Conservation (phyloP, 2,797 vertebrate species). For the Caiman crocodilus region DNA sequence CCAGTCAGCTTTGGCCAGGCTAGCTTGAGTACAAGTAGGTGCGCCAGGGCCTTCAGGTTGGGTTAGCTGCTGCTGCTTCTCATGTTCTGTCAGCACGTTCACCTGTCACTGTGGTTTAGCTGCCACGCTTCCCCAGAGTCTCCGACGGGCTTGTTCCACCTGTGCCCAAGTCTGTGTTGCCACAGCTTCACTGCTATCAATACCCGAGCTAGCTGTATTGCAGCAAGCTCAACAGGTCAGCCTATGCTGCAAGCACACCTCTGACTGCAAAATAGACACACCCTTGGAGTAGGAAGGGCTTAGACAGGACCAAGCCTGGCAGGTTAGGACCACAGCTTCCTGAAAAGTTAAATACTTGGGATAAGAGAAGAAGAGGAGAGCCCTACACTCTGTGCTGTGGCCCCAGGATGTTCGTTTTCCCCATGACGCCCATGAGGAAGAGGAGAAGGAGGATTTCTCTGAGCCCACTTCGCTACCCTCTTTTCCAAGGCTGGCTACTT, state of each 20-base stretch:
- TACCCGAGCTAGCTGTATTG: no score
- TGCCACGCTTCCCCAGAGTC: no score
- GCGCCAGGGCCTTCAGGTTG: no score
- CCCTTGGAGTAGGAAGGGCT: background rate
- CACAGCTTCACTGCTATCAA: no score
- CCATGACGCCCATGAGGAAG: background rate
- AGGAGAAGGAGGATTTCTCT: background rate
- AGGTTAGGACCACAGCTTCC: background rate
- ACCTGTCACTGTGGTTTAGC: no score
- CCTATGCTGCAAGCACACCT: no score
- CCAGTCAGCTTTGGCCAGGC: background rate
- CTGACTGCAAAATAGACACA: background rate
- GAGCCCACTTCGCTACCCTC: background rate
- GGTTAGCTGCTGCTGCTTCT: no score
- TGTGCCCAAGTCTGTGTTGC: no score
- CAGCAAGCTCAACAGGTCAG: no score
- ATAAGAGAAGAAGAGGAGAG: background rate
- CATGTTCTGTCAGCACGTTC: no score
- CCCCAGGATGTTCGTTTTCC: background rate
- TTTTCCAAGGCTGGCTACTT: background rate
- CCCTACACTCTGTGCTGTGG: no score
- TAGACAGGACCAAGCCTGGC: background rate
- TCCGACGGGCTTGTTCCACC: no score
- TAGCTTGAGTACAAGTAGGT: background rate
- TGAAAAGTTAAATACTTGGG: background rate